A percentile compares a stretch with the other conserved stretches of the same genome.
These are phyloP conservation scores for Siniperca undulata DNA, from an alignment of 2,797 vertebrate species.

Conservation along the genomic window DNA sequence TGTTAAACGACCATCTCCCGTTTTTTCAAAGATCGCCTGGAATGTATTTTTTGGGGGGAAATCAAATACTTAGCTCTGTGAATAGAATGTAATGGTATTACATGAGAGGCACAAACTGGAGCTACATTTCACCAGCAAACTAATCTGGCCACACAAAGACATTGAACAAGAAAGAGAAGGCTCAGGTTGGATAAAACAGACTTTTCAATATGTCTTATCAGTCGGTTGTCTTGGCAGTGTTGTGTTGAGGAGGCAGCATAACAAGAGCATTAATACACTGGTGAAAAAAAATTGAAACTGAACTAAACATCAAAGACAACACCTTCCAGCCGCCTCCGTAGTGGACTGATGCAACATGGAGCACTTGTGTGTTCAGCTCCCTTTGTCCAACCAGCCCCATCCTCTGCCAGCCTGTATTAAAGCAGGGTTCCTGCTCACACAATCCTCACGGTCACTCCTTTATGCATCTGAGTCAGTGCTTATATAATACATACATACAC, in stretches of 20 bases:
- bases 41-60: neutral
- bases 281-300: constrained; percentile 20
- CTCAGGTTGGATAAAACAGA: constrained; percentile 39
- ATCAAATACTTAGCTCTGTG: neutral
- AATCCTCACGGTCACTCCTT: neutral
- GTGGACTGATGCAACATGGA: constrained; percentile 59
- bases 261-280: constrained; percentile 41
- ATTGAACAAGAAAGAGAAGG: neutral
- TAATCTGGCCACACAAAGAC: constrained; percentile 4
- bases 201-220: constrained; percentile 19
- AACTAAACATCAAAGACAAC: constrained; percentile 71
- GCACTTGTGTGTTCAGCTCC: constrained; percentile 57
- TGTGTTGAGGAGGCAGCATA: constrained; percentile 43
- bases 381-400: constrained; percentile 39
- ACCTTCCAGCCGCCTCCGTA: constrained; percentile 62
- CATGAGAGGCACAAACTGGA: neutral
- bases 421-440: neutral
- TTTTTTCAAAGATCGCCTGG: neutral
- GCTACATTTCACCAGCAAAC: constrained; percentile 14
- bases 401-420: constrained; percentile 9
- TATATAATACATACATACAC: constrained; percentile 17
- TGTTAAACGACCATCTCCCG: neutral
- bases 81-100: neutral
- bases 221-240: constrained; percentile 16
- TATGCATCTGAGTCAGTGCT: constrained; percentile 32